phyloP scores from a whole-genome alignment of 2,888 invertebrate genomes.

The Patella depressa region DNA sequence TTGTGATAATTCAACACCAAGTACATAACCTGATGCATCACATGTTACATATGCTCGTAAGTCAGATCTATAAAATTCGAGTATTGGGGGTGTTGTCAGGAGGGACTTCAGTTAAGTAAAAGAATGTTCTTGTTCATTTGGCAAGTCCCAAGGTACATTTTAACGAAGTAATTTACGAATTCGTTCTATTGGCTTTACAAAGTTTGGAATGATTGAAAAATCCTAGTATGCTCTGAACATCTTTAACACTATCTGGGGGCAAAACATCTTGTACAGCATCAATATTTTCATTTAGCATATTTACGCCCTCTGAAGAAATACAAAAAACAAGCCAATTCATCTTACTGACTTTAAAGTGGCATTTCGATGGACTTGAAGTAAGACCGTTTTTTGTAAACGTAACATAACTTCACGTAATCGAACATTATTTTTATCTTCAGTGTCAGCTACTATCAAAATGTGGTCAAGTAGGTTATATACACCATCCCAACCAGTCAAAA shows the following conservation, averaged over 20 bases:
- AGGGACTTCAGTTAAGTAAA: not conserved
- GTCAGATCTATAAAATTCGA: not conserved
- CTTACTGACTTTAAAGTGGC: too few relatives aligned
- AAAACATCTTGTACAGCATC: too few relatives aligned
- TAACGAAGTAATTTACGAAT: not conserved
- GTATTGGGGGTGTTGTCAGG: not conserved
- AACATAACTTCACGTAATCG: too few relatives aligned
- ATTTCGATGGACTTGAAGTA: too few relatives aligned
- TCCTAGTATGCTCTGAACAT: slow-evolving; percentile 10
- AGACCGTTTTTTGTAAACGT: too few relatives aligned
- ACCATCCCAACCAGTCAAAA: not conserved
- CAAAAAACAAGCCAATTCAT: too few relatives aligned
- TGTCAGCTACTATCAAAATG: too few relatives aligned
- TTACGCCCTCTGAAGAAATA: too few relatives aligned
- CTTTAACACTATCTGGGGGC: not conserved
- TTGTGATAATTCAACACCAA: too few relatives aligned
- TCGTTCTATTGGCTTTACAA: not conserved
- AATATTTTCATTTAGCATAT: too few relatives aligned
- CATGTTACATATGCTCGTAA: slow-evolving; percentile 14
- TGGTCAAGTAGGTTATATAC: not conserved
- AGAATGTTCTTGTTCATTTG: not conserved
- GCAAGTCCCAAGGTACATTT: not conserved
- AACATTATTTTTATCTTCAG: too few relatives aligned
- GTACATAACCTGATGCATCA: too few relatives aligned
- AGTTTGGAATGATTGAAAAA: not conserved